Conservation (phyloP, 2,797 vertebrate genomes). For the Takifugu rubripes region DNA sequence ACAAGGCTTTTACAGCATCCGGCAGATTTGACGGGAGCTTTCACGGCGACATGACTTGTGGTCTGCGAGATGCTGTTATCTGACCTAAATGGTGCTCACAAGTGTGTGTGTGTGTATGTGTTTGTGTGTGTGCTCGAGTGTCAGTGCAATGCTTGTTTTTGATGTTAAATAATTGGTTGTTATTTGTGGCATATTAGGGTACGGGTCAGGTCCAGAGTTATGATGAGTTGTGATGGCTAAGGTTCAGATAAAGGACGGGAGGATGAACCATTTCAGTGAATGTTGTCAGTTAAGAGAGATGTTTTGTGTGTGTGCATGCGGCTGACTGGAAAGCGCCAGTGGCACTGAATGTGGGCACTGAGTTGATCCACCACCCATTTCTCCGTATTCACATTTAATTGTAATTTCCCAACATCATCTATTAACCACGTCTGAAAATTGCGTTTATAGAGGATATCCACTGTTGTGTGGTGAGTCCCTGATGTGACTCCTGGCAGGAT, state of each 20-base stretch:
- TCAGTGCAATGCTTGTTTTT: slow-evolving; percentile 1
- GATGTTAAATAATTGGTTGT: slow-evolving; percentile 36
- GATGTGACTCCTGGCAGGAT: too few species aligned
- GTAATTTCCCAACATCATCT: too few species aligned
- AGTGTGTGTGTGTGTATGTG: slow-evolving; percentile 44
- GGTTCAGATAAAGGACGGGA: too few species aligned
- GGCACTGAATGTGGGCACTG: too few species aligned
- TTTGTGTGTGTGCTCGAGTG: slow-evolving; percentile 25
- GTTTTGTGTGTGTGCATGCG: too few species aligned
- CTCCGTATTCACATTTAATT: too few species aligned
- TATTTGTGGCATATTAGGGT: slow-evolving; percentile 6
- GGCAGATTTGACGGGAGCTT: slow-evolving; percentile 78
- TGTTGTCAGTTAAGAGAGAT: not conserved
- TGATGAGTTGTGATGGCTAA: too few species aligned
- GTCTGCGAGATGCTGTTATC: slow-evolving; percentile 71
- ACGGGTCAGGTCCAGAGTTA: not conserved
- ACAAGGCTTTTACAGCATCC: slow-evolving; percentile 76
- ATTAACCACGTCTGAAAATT: too few species aligned
- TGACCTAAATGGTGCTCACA: slow-evolving; percentile 81
- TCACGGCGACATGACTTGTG: slow-evolving; percentile 71
- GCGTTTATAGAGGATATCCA: too few species aligned
- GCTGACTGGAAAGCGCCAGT: too few species aligned
- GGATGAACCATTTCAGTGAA: slow-evolving; percentile 3
- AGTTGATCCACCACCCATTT: not conserved
- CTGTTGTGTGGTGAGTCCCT: too few species aligned